Base-by-base conservation (phyloP, 2,888 invertebrate genomes). In the Cistogaster globosa region DNA sequence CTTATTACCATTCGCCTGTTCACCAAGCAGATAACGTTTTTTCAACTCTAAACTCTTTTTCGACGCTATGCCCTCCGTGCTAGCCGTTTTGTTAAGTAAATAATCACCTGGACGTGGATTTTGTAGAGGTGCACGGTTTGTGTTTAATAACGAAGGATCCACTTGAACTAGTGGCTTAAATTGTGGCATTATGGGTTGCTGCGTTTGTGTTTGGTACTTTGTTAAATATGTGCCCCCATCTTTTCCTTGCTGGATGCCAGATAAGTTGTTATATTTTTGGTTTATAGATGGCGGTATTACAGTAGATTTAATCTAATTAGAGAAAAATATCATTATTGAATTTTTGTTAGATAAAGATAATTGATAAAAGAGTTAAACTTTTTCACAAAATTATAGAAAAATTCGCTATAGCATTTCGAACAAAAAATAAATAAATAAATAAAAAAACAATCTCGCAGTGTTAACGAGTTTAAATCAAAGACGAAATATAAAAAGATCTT, bases 1-100 rank as follows among this genome's bases (percentile, higher is more conserved):
- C 32, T 95, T 94, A 48, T 96, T 95, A 3, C 95, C 94, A 63
- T 94, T 92, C 7, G 94, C 94, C 0, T 94, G 93, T 87, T 96
- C 96, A 0, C 97, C 97, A 14, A 97, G 93, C 20, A 97, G 93
- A 92, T 97, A 98, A 84, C 95, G 95, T 89, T 97, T 96, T 90
- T 97, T 97, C 60, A 97, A 94, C 93, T 97, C 97, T 71, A 97
- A 93, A 20, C 97, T 97, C 78, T 97, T 95, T 92, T 97, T 97
- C 18, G 97, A 96, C 14, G 97, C 97, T 77, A 97, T 95, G 22
- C 97, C 97, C 89, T 97, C 97, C 1, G 97, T 97, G 87, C 97
- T 97, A 86, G 97, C 96, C 0, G 97, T 96, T 89, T 97, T 95
- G 90, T 96, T 96, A 57, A 97, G 94, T 57, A 96, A 94, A 90